Evolutionary conservation across 2,113 vertebrate species (phyloP), one percentile per base, ranked within the genome.

Genomic region (Grammomys dolichurus): DNA sequence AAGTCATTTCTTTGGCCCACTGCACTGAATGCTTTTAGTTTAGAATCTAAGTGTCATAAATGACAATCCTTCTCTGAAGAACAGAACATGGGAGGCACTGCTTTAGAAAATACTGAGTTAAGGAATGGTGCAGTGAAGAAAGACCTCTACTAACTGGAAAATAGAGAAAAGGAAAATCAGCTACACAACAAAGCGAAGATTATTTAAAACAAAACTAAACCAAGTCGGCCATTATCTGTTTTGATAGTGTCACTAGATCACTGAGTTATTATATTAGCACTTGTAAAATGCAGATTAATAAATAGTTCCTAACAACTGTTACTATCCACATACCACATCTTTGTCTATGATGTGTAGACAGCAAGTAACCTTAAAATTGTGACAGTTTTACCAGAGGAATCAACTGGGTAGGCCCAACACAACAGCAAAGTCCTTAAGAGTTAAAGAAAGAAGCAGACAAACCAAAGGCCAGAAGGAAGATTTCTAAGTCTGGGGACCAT

Each of bases 21-120:
- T 84, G 70, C 26, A 87, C 81, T 46, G 87, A 96, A 86, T 22
- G 6, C 24, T 85, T 94, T 87, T 77, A 89, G 67, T 22, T 43
- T 56, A 80, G 16, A 89, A 36, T 89, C 82, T 67, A 19, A 36
- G 33, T 13, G 58, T 93, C 36, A 86, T 17, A 69, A 11, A 72
- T 40, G 40, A 80, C 22, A 94, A 70, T 63, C 72, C 14, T 63
- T 85, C 86, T 69, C 72, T 86, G 80, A 69, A 16, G 85, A 43
- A 31, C 8, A 84, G 9, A 75, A 63, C 2, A 3, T 2, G 12
- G 17, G 13, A 63, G 43, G 7, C 19, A 91, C 3, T 91, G 40
- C 24, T 92, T 91, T 92, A 65, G 14, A 82, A 88, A 89, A 31
- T 12, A 82, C 72, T 84, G 20, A 85, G 5, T 73, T 56, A 92